Base-by-base conservation (phyloP, 1,140 invertebrate species). In the Cotesia glomerata region DNA sequence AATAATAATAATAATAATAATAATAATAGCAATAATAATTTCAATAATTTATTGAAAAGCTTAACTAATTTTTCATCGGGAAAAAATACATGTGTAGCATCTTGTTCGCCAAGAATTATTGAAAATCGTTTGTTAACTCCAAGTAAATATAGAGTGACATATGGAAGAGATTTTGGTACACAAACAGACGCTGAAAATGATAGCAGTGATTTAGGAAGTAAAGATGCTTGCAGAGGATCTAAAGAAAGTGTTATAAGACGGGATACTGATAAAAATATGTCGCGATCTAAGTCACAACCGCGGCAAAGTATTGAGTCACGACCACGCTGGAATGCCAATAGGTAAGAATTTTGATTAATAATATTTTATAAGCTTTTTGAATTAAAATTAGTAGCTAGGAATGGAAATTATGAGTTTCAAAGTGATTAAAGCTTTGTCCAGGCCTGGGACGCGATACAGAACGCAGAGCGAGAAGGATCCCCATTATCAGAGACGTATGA, bases 381-480 rank as follows among this genome's bases (percentile, higher is more conserved):
- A 16, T 56, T 71, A 36, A 51, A 56, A n/a, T 18, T 16, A 45
- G 14, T 70, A 61, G 26, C 26, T 35, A 16, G 63, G 63, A 66
- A 62, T 54, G 56, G 58, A 68, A 71, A 65, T 9, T 35, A 64
- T 66, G 45, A 26, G 34, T 71, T 68, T 78, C 56, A 62, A 77
- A 80, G 77, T 81, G 65, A 82, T 74, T 67, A 71, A 75, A 79
- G 65, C 67, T 73, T 32, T 76, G 62, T 52, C 77, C 77, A 88
- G 91, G 76, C 92, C 92, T 64, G 90, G 89, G 39, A 92, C 90
- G 9, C 90, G 92, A 74, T 94, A 93, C 79, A 88, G 93, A 74
- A 93, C 93, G 73, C 92, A 93, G 84, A 93, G 92, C 76, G 93
- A 93, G 80, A 92, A 93, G 79, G 92, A 93, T 85, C 91, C 91